Evolutionary conservation across 2,888 invertebrate genomes (phyloP).

Genomic region (Orchesellides sinensis): DNA sequence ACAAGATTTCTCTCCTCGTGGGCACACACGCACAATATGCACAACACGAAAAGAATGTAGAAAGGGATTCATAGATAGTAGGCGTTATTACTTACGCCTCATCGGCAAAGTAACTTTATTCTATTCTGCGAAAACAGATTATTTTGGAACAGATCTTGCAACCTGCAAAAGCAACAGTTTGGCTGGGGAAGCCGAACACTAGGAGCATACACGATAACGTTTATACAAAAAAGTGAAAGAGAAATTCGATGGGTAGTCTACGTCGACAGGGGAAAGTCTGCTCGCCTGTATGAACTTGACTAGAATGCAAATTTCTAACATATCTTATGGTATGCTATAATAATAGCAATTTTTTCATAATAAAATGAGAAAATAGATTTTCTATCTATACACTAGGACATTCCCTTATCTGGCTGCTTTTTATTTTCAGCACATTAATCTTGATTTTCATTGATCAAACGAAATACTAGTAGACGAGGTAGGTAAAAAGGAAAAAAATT

Average conservation of each 20-base stretch:
- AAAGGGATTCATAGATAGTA: not conserved
- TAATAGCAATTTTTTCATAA: no score
- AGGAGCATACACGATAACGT: no score
- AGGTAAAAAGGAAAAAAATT: not conserved
- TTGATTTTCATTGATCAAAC: constrained; percentile 39
- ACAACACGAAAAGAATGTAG: no score
- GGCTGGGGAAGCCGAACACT: not conserved
- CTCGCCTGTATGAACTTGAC: no score
- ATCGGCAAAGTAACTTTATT: constrained; percentile 45
- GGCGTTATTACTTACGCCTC: constrained; percentile 55
- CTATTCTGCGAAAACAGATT: constrained; percentile 7
- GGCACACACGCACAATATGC: no score
- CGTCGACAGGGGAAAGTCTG: no score
- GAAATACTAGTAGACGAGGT: not conserved
- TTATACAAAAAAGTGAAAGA: no score
- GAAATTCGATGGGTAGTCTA: no score
- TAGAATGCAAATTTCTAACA: not conserved
- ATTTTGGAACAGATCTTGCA: constrained; percentile 9
- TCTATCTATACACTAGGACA: no score
- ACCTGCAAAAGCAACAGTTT: constrained; percentile 53
- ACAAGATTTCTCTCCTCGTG: no score
- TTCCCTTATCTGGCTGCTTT: not conserved
- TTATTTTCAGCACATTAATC: not conserved
- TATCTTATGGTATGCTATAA: no score
- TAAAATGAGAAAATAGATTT: no score